Percentiles rank a stretch among this genome's conserved stretches.
phyloP scores from a whole-genome alignment of 2,797 vertebrate genomes.

The Chelmon rostratus region DNA sequence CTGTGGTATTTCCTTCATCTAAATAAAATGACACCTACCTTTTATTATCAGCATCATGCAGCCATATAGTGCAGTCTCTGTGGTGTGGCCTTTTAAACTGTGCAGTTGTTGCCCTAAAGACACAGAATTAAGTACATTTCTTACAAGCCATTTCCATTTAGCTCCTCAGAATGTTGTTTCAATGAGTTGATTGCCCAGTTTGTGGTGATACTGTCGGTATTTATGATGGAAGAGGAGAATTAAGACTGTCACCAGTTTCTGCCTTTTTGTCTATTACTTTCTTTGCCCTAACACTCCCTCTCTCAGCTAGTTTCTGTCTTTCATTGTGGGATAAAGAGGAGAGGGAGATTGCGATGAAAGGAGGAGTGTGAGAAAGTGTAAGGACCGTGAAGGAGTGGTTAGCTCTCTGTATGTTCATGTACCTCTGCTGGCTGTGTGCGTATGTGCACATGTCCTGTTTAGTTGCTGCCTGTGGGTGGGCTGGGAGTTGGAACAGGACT shows the following conservation, averaged over 20 bases:
- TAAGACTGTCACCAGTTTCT: constrained; percentile 24
- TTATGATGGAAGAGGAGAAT: constrained; percentile 30
- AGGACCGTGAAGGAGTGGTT: constrained; percentile 29
- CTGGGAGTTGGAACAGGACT: constrained; percentile 39
- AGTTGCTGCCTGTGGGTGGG: constrained; percentile 59
- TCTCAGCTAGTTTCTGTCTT: constrained; percentile 48
- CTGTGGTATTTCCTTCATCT: neutral
- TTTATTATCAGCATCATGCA: neutral
- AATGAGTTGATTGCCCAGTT: constrained; percentile 33
- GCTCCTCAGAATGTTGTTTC: constrained; percentile 17
- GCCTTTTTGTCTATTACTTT: constrained; percentile 21
- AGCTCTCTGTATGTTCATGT: constrained; percentile 16
- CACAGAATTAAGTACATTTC: constrained; percentile 9
- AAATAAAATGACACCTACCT: neutral
- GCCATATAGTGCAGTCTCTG: neutral
- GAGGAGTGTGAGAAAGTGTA: constrained; percentile 11
- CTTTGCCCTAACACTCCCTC: neutral
- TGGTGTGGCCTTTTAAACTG: neutral
- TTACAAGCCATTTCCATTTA: constrained; percentile 17
- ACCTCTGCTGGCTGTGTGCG: constrained; percentile 29
- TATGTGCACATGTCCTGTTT: constrained; percentile 40
- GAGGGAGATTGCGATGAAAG: constrained; percentile 20
- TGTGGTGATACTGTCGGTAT: constrained; percentile 22
- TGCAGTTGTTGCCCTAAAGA: constrained; percentile 6
- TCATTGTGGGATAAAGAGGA: constrained; percentile 15